phyloP scores from a whole-genome alignment of 23 tunicate genomes.

The Ciona savignyi region DNA sequence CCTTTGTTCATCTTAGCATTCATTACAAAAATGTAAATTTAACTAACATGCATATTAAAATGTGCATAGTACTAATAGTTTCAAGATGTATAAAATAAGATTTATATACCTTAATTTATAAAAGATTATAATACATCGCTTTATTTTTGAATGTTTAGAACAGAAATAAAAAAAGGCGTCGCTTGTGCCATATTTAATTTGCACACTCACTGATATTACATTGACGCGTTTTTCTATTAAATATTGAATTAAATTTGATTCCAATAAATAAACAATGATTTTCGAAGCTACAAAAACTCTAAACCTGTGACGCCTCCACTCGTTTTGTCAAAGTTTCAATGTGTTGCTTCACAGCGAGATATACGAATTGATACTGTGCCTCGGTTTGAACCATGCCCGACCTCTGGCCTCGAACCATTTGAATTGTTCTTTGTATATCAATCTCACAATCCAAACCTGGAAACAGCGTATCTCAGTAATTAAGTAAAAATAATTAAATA shows the following conservation, averaged over 20 bases:
- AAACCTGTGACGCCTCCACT: slow-evolving; percentile 90
- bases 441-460: slow-evolving; percentile 96
- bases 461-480: too few species aligned
- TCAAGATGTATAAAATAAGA: too few species aligned
- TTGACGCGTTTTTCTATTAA: not conserved
- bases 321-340: slow-evolving; percentile 82
- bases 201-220: too few species aligned
- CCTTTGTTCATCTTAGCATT: slow-evolving; percentile 72
- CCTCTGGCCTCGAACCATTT: slow-evolving; percentile 86
- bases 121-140: too few species aligned
- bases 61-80: too few species aligned
- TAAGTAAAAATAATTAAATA: too few species aligned
- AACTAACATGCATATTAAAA: not conserved
- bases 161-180: too few species aligned
- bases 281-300: too few species aligned
- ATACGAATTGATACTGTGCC: slow-evolving; percentile 92
- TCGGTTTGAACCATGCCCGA: slow-evolving; percentile 95
- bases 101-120: too few species aligned
- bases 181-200: too few species aligned
- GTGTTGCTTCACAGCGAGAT: slow-evolving; percentile 88
- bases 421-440: slow-evolving; percentile 76
- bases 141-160: too few species aligned
- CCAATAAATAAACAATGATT: not conserved
- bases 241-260: not conserved
- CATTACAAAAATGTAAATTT: too few species aligned